These are phyloP conservation scores for Ethmia dodecea DNA, from an alignment of 2,888 invertebrate genomes.

Conservation along the genomic window DNA sequence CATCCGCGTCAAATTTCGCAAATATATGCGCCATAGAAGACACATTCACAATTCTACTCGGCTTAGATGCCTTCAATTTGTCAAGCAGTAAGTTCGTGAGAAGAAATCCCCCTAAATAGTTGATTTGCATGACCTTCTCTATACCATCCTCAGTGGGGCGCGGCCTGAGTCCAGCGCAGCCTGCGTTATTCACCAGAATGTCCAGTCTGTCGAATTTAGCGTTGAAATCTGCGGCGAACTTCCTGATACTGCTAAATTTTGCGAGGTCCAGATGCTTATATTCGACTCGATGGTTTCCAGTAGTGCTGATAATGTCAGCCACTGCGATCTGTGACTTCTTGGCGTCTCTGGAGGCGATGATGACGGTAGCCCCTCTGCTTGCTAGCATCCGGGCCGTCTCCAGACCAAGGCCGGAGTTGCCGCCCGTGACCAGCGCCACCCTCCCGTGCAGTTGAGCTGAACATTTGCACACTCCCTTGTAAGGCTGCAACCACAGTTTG, in stretches of 20 bases:
- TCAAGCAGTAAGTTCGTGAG: conserved; percentile 81
- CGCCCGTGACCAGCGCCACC: conserved; percentile 86
- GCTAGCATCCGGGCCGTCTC: conserved; percentile 86
- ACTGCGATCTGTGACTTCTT: conserved; percentile 82
- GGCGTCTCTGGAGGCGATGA: conserved; percentile 87
- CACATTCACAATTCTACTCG: conserved; percentile 62
- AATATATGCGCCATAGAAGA: conserved; percentile 48
- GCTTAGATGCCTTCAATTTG: conserved; percentile 49
- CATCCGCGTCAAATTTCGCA: conserved; percentile 65
- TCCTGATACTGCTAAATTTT: conserved; percentile 68
- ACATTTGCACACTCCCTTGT: conserved; percentile 43
- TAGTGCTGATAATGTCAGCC: conserved; percentile 81
- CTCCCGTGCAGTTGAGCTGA: conserved; percentile 64
- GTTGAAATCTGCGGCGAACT: conserved; percentile 79
- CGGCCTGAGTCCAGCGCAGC: conserved; percentile 49
- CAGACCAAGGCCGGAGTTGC: conserved; percentile 89
- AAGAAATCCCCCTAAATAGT: conserved; percentile 84
- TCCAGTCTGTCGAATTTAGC: conserved; percentile 69
- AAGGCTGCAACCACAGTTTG: conserved; percentile 27
- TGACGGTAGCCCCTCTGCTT: conserved; percentile 80
- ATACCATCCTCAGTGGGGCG: conserved; percentile 77
- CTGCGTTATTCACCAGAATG: conserved; percentile 81
- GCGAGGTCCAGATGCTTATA: conserved; percentile 71
- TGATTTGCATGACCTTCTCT: conserved; percentile 80
- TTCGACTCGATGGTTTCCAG: conserved; percentile 83